Conservation (phyloP, 2,888 invertebrate genomes). For the Ectemnius cavifrons region DNA sequence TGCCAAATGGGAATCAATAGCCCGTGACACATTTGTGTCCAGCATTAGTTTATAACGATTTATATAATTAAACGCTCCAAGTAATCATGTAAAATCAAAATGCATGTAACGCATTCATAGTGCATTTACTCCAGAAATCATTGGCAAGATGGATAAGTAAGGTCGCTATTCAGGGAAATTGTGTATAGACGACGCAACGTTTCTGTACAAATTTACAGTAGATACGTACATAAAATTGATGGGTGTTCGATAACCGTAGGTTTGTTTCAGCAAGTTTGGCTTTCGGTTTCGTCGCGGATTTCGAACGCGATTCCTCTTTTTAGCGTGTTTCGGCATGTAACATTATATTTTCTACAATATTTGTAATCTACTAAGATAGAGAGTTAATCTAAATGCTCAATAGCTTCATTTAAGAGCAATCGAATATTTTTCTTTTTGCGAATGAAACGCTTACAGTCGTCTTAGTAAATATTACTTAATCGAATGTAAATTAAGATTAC, state of each 20-base stretch:
- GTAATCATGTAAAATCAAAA: not conserved
- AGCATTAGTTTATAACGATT: not conserved
- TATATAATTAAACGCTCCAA: not conserved
- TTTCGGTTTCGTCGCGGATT: not conserved
- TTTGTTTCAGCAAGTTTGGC: not conserved
- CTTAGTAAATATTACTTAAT: slow-evolving; percentile 26
- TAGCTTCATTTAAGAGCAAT: slow-evolving; percentile 12
- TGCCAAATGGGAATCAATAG: not conserved
- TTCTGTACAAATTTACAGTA: slow-evolving; percentile 46
- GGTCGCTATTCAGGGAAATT: slow-evolving; percentile 38
- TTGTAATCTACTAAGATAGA: not conserved
- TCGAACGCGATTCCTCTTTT: not conserved
- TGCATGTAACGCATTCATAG: not conserved
- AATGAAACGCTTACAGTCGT: slow-evolving; percentile 30
- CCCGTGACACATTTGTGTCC: not conserved
- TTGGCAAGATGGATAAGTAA: slow-evolving; percentile 52
- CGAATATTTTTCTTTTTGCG: not conserved
- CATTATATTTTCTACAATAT: slow-evolving; percentile 6
- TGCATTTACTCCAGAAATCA: slow-evolving; percentile 25
- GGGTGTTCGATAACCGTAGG: not conserved
- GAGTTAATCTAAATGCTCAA: not conserved
- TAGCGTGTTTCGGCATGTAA: not conserved
- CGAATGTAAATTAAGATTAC: slow-evolving; percentile 22
- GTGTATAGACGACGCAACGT: slow-evolving; percentile 38
- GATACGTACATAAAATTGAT: slow-evolving; percentile 27